Evolutionary conservation across 92 coral and sea anemone species (phyloP), one percentile per base, ranked within the genome.

Genomic region (Phenganax stokvisi): DNA sequence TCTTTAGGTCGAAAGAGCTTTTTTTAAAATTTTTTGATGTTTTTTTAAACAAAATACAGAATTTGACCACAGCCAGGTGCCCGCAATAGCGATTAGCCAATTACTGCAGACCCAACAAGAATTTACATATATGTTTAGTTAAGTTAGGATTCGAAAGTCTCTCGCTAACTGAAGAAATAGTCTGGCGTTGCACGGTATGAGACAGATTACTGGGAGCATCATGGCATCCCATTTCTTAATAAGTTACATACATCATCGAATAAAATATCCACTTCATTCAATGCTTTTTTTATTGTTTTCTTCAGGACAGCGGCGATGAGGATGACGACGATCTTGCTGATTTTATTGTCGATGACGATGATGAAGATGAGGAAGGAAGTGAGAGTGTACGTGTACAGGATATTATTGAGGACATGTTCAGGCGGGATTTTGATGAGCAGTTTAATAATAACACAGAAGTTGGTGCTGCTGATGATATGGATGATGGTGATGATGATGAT

Each of bases 221-320:
- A 30, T 10, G 10, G 7, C 71, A 56, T 12, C 57, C 65, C 11
- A 6, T 76, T 65, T 51, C 5, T 27, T 37, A 60, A 25, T 57
- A 6, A 3, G 12, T 17, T 27, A 13, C 6, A 30, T 15, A 29
- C 6, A 30, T 15, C 6, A 8, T 54, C 17, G 3, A 72, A 9
- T 16, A 10, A 27, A 10, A 27, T 0, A 27, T 16, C 28, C 25
- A 27, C 3, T 64, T 8, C 8, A 44, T 6, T 27, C 12, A 7
- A 52, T 67, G 54, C 58, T 28, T 25, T 6, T 56, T 62, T 51
- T 5, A 57, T 59, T 12, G 60, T 59, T 62, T 8, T 60, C 52
- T 74, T 58, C 52, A 94, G 98, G 98, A 92, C 31, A 90, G 93
- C 6, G 92, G 89, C 25, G 97, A 92, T 51, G 97, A 89, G 11